Percentiles rank a stretch among this genome's conserved stretches.
Evolutionary conservation across 2,888 invertebrate species (phyloP).

Genomic region (Trissolcus brochymenae): DNA sequence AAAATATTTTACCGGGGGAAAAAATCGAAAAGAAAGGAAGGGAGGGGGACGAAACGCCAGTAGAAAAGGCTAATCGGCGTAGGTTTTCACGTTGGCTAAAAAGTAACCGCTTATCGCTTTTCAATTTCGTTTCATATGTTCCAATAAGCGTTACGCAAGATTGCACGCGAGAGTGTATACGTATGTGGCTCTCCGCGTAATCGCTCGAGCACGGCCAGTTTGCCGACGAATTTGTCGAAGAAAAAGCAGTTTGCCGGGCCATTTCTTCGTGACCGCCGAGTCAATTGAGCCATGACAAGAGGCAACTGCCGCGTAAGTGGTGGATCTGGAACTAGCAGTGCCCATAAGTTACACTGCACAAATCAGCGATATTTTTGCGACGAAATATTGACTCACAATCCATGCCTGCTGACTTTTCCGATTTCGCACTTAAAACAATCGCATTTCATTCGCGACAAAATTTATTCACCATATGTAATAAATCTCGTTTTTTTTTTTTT

Average conservation of each 20-base stretch:
- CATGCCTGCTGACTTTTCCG: no score
- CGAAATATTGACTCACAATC: constrained; percentile 36
- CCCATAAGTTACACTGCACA: constrained; percentile 66
- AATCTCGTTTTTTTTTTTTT: no score
- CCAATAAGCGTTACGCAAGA: constrained; percentile 54
- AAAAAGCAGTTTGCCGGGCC: constrained; percentile 37
- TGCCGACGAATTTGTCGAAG: constrained; percentile 45
- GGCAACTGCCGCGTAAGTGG: constrained; percentile 69
- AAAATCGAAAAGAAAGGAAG: constrained; percentile 10
- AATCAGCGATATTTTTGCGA: constrained; percentile 67
- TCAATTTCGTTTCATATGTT: constrained; percentile 45
- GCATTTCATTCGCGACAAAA: no score
- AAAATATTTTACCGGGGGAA: constrained; percentile 20
- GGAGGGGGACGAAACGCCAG: constrained; percentile 7
- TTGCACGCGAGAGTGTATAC: constrained; percentile 52
- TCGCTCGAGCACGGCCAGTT: constrained; percentile 46
- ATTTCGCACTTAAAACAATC: no score
- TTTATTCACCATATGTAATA: no score
- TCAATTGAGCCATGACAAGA: constrained; percentile 70
- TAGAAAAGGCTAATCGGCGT: constrained; percentile 39
- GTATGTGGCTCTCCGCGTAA: constrained; percentile 35
- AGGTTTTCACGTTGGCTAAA: constrained; percentile 42
- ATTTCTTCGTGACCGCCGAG: constrained; percentile 43
- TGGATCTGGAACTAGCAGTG: constrained; percentile 64
- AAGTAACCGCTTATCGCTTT: constrained; percentile 56